Evolutionary conservation across 2,797 vertebrate species (phyloP).

Genomic region (Danio choprae): DNA sequence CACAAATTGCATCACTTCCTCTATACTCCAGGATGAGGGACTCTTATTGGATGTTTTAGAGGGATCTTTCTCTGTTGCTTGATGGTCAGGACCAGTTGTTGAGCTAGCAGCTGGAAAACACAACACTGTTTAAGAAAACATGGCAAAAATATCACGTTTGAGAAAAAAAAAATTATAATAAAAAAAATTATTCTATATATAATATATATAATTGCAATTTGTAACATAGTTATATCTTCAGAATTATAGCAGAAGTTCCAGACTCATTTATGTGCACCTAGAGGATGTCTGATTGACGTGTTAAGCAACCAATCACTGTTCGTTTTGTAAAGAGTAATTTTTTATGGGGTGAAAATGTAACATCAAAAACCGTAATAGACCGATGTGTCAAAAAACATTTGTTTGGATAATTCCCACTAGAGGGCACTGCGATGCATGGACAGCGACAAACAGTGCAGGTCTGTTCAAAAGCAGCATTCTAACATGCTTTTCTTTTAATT

Average conservation of each 20-base stretch:
- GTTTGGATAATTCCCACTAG: background rate
- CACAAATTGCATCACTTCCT: constrained; percentile 93
- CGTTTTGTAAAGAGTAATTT: too few relatives aligned
- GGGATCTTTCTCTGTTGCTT: constrained; percentile 82
- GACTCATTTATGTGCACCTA: too few relatives aligned
- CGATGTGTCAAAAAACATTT: background rate
- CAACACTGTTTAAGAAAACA: background rate
- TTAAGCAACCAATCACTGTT: too few relatives aligned
- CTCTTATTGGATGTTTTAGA: constrained; percentile 69
- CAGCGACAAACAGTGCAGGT: background rate
- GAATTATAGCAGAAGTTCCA: too few relatives aligned
- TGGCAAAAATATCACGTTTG: background rate
- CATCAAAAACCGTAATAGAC: too few relatives aligned
- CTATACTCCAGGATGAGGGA: constrained; percentile 91
- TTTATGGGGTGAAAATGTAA: too few relatives aligned
- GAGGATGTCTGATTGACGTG: too few relatives aligned
- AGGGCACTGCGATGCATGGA: background rate
- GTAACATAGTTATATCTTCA: too few relatives aligned
- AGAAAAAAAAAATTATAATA: background rate
- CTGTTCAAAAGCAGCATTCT: background rate
- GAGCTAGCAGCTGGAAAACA: constrained; percentile 84
- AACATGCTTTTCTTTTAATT: background rate
- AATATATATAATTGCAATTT: too few relatives aligned
- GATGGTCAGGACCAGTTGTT: constrained; percentile 88
- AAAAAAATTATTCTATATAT: background rate